These are phyloP conservation scores for Taenioides sp. DNA, from an alignment of 2,797 vertebrate genomes.

Conservation along the genomic window DNA sequence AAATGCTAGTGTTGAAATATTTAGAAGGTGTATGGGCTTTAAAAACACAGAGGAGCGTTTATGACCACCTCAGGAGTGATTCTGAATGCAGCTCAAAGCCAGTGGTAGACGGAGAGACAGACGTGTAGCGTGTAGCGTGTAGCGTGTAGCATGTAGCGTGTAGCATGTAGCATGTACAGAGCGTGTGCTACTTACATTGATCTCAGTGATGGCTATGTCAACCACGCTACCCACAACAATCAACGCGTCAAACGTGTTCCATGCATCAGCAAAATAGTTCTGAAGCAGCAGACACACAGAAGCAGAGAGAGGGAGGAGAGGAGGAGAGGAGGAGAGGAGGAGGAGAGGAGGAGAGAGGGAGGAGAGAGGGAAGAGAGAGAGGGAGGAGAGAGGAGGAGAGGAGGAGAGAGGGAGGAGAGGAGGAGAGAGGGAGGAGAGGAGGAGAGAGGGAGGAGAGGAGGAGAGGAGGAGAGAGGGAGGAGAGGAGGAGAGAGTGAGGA, in stretches of 20 bases:
- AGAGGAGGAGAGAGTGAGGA: not conserved
- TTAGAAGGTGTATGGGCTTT: not conserved
- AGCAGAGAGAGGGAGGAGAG: conserved; percentile 10
- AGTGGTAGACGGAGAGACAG: conserved; percentile 9
- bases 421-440: too few species aligned
- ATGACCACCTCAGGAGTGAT: too few species aligned
- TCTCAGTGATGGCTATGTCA: conserved; percentile 99
- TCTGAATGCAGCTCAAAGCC: conserved; percentile 32
- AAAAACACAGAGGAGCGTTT: not conserved
- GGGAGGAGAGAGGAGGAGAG: too few species aligned
- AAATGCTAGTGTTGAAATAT: too few species aligned
- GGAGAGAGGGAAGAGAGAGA: not conserved
- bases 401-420: not conserved
- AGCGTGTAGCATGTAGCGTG: not conserved
- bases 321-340: too few species aligned
- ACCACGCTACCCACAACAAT: conserved; percentile 99
- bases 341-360: not conserved
- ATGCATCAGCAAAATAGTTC: conserved; percentile 99
- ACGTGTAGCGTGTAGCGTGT: not conserved
- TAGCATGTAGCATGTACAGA: not conserved
- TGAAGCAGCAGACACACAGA: conserved; percentile 76
- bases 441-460: conserved; percentile 45
- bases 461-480: not conserved
- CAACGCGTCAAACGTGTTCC: conserved; percentile 99
- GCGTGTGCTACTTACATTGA: conserved; percentile 86